phyloP scores from a whole-genome alignment of 1,140 invertebrate genomes.

The Teleogryllus occipitalis region DNA sequence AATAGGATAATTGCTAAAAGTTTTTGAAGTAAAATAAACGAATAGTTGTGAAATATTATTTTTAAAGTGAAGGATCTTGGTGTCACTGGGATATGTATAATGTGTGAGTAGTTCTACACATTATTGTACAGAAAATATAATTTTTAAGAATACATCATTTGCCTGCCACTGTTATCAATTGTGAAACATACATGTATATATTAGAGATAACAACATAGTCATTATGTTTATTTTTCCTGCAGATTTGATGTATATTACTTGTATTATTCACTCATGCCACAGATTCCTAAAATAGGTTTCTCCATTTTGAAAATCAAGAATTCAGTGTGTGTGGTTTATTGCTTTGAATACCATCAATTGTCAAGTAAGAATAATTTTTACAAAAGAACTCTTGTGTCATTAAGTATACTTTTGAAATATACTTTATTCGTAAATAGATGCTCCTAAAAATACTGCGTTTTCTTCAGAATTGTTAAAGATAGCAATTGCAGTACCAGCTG shows the following conservation, averaged over 20 bases:
- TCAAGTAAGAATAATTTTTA: not conserved
- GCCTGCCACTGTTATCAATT: no score
- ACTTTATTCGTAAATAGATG: not conserved
- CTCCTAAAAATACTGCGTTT: no score
- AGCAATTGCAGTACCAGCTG: not conserved
- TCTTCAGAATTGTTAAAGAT: no score
- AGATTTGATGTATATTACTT: not conserved
- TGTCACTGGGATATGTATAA: no score
- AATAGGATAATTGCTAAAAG: no score
- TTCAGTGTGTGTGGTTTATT: not conserved
- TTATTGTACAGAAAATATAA: no score
- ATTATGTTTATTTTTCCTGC: not conserved
- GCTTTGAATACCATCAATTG: not conserved
- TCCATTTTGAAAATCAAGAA: not conserved
- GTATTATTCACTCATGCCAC: not conserved
- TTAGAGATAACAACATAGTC: not conserved
- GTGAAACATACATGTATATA: no score
- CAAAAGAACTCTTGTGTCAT: not conserved
- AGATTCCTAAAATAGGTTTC: not conserved
- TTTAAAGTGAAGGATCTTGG: no score
- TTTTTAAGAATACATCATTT: no score
- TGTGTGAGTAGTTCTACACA: no score
- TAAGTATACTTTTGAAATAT: not conserved
- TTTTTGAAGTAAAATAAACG: no score
- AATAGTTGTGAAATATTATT: no score